These are phyloP conservation scores for Spermophilus dauricus DNA, from an alignment of 2,113 vertebrate species.

Conservation along the genomic window DNA sequence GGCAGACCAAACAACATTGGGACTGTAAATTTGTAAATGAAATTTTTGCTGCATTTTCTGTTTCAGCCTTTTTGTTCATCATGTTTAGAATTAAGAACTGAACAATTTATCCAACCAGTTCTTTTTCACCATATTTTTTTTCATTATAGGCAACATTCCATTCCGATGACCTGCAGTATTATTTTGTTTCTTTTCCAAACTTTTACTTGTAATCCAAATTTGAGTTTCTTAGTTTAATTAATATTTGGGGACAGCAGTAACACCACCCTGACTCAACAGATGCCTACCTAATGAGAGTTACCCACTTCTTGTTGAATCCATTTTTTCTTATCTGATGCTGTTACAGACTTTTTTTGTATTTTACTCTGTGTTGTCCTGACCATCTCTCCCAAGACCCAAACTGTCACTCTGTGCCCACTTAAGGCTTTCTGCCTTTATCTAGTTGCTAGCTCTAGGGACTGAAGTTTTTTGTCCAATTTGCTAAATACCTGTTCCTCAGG, in stretches of 20 bases:
- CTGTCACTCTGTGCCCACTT: background rate
- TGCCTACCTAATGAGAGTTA: background rate
- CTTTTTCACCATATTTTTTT: constrained; percentile 46
- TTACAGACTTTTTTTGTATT: background rate
- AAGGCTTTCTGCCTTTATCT: background rate
- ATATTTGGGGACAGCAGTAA: background rate
- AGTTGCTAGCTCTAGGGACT: background rate
- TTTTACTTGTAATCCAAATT: constrained; percentile 25
- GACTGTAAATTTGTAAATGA: background rate
- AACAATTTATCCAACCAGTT: background rate
- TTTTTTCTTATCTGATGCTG: background rate
- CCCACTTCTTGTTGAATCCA: background rate
- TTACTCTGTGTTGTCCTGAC: background rate
- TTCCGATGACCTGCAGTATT: background rate
- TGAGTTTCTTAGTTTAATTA: constrained; percentile 32
- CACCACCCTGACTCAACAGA: background rate
- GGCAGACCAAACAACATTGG: background rate
- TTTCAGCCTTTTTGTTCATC: background rate
- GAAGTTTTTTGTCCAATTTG: background rate
- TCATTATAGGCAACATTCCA: constrained; percentile 25
- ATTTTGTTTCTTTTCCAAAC: constrained; percentile 53
- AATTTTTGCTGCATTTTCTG: constrained; percentile 8
- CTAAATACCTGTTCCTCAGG: constrained; percentile 41
- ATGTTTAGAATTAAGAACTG: constrained; percentile 60
- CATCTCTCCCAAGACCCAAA: background rate